Evolutionary conservation across 92 coral and sea anemone genomes (phyloP), one percentile per base, ranked within the genome.

Genomic region (Parazoanthus swiftii): DNA sequence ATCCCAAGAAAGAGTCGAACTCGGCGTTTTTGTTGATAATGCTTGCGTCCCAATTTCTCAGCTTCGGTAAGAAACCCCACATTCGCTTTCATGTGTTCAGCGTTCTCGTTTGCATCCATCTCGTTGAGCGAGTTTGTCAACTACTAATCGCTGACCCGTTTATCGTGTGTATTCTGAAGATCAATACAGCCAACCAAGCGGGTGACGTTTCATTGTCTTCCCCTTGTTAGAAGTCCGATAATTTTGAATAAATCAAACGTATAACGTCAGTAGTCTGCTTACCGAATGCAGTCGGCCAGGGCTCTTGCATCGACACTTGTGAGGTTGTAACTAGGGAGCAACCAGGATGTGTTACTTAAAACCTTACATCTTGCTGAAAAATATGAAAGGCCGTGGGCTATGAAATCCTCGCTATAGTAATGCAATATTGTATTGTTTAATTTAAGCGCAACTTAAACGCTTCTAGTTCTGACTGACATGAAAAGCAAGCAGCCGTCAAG

Each of bases 121-220:
- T 44, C 56, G 87, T 16, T 25, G 74, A 39, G 54, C 21, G 76
- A 66, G 39, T 66, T 66, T 43, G 46, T 39, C 68, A 71, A 71
- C 51, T 44, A 23, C 46, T 84, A 46, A 84, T 84, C 26, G 74
- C 29, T 73, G 87, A 71, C 74, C 43, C 43, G 87, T 71, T 84
- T 84, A 73, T 84, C 66, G 59, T 54, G 43, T 5, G 26, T 16
- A 37, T 70, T 84, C 59, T 21, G 77, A 46, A 84, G 87, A 70
- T 84, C 87, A 84, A 84, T 84, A 72, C 36, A 51, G 15, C 44
- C 87, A 84, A 21, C 87, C 67, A 84, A 70, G 87, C 87, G 87
- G 43, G 6, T 68, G 77, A 51, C 79, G 44, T 26, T 2, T 26
- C 87, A 84, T 84, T 84, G 87, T 84, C 15, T 84, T 84, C 46